These are phyloP conservation scores for Leptopilina boulardi DNA, from an alignment of 1,140 invertebrate genomes.

Conservation along the genomic window DNA sequence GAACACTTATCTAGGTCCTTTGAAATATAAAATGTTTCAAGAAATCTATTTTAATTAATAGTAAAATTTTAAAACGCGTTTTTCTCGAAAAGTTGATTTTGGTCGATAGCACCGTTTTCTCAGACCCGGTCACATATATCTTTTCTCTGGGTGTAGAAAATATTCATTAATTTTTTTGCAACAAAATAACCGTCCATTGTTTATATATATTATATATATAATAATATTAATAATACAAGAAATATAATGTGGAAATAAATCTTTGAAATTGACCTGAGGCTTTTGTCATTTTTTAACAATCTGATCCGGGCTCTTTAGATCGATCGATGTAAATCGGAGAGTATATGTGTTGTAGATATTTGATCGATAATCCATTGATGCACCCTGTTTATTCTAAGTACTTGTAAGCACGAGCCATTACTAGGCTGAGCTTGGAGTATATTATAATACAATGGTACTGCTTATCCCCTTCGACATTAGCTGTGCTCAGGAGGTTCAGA, in stretches of 20 bases:
- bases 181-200: no score
- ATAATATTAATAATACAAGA: background rate
- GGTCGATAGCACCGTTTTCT: no score
- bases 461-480: slow-evolving; percentile 45
- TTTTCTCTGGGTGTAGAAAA: no score
- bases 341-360: slow-evolving; percentile 31
- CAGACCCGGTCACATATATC: no score
- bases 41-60: no score
- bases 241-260: slow-evolving; percentile 21
- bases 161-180: no score
- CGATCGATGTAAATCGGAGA: slow-evolving; percentile 48
- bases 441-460: slow-evolving; percentile 69
- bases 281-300: slow-evolving; percentile 47
- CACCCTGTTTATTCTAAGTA: slow-evolving; percentile 66
- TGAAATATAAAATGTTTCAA: no score
- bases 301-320: slow-evolving; percentile 36
- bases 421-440: slow-evolving; percentile 61
- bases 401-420: slow-evolving; percentile 69
- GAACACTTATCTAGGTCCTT: no score
- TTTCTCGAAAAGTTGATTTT: no score
- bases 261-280: slow-evolving; percentile 42
- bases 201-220: background rate
- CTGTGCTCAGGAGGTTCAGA: slow-evolving; percentile 41
- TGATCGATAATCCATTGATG: slow-evolving; percentile 59
- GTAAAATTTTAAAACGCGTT: no score